These are phyloP conservation scores for Morelia viridis DNA, from an alignment of 2,797 vertebrate species.

Conservation along the genomic window DNA sequence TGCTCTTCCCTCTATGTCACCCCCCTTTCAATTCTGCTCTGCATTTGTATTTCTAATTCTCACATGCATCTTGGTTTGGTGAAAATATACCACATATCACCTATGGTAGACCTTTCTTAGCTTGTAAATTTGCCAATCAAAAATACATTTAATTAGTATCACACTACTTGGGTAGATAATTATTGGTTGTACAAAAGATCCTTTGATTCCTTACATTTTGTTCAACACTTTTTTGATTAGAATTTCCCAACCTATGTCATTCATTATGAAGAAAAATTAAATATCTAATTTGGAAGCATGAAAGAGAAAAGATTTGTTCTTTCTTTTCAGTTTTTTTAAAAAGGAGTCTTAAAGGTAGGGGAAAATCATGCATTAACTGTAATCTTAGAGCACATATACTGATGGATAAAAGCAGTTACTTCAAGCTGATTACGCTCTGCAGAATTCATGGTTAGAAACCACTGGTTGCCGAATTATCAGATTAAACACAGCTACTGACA, in stretches of 20 bases:
- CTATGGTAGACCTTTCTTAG: not conserved
- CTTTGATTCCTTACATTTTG: conserved; percentile 63
- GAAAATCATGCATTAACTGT: conserved; percentile 58
- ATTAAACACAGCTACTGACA: conserved; percentile 47
- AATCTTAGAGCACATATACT: conserved; percentile 57
- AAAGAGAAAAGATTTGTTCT: conserved; percentile 62
- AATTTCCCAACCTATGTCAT: conserved; percentile 61
- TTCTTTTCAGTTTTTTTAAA: conserved; percentile 44
- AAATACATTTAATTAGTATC: not conserved
- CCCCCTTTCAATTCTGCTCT: not conserved
- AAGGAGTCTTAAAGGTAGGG: conserved; percentile 68
- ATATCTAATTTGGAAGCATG: conserved; percentile 65
- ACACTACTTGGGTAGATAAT: not conserved
- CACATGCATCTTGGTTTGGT: not conserved
- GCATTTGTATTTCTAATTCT: not conserved
- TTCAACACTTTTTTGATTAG: conserved; percentile 65
- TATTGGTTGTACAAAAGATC: not conserved
- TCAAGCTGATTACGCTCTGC: conserved; percentile 59
- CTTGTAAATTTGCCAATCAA: conserved; percentile 1
- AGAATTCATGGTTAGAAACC: conserved; percentile 66
- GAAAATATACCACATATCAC: not conserved
- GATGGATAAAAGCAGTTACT: conserved; percentile 62
- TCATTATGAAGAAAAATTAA: conserved; percentile 64
- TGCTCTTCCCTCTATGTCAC: not conserved
- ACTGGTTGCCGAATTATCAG: conserved; percentile 62